These are phyloP conservation scores for Melipona bicolor DNA, from an alignment of 2,888 invertebrate genomes.

Conservation along the genomic window DNA sequence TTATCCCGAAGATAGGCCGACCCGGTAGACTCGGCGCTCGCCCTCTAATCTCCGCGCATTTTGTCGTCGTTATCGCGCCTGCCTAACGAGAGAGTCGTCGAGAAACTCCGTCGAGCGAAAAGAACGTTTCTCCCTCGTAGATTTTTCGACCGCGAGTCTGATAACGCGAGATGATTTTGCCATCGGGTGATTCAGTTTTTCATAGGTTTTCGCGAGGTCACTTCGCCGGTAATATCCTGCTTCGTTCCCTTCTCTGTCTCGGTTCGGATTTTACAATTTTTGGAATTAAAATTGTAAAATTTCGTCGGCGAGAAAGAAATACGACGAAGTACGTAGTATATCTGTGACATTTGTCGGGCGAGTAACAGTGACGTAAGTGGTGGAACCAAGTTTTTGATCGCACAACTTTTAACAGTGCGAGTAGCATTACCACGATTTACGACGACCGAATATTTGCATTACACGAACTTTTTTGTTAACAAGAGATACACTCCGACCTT, in stretches of 20 bases:
- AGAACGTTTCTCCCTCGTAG: neutral
- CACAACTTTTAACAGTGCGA: neutral
- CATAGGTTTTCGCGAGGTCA: too few species aligned
- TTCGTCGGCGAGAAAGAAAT: too few species aligned
- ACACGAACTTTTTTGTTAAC: neutral
- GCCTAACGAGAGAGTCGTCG: neutral
- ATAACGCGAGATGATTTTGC: too few species aligned
- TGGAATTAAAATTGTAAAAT: too few species aligned
- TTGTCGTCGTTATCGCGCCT: neutral
- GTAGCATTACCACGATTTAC: too few species aligned
- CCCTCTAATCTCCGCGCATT: conserved; percentile 24
- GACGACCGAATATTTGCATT: neutral
- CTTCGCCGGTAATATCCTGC: too few species aligned
- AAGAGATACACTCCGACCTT: neutral
- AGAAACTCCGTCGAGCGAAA: neutral
- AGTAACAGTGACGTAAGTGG: neutral
- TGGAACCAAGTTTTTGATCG: neutral
- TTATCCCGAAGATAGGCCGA: conserved; percentile 10
- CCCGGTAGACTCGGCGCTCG: conserved; percentile 4
- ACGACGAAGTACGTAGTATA: neutral
- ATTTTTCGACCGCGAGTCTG: neutral
- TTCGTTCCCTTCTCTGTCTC: too few species aligned
- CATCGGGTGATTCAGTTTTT: too few species aligned
- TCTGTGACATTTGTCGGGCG: neutral
- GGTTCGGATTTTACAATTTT: too few species aligned